Evolutionary conservation across 2,888 invertebrate genomes (phyloP).

Genomic region (Oscheius onirici): DNA sequence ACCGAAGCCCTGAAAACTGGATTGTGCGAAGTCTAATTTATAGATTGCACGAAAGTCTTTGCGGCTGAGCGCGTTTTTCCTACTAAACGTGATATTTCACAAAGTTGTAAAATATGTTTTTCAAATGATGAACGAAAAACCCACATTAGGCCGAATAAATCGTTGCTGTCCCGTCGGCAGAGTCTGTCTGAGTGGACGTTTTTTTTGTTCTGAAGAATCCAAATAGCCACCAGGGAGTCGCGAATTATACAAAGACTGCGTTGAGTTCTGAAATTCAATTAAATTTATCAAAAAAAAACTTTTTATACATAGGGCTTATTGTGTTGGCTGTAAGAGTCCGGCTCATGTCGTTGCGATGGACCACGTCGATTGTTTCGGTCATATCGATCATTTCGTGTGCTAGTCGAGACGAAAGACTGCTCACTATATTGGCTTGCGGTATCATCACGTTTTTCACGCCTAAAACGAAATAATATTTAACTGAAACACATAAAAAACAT

Average conservation of each 20-base stretch:
- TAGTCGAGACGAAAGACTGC: background rate
- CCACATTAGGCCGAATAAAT: constrained; percentile 20
- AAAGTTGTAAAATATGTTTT: too few species aligned
- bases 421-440: background rate
- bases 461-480: background rate
- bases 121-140: background rate
- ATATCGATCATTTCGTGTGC: constrained; percentile 3
- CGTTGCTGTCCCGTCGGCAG: constrained; percentile 10
- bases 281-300: background rate
- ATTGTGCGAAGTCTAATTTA: too few species aligned
- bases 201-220: constrained; percentile 28
- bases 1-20: constrained; percentile 3
- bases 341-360: background rate
- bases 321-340: background rate
- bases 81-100: background rate
- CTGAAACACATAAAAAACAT: background rate
- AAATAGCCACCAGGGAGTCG: constrained; percentile 53
- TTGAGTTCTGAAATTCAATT: constrained; percentile 55
- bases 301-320: constrained; percentile 19
- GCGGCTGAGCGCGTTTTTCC: constrained; percentile 12
- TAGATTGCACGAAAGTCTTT: background rate
- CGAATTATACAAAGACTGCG: constrained; percentile 56
- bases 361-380: background rate
- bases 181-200: constrained; percentile 6
- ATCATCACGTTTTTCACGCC: constrained; percentile 1